Percentiles rank a stretch among this genome's conserved stretches.
These are phyloP conservation scores for Threskiornis aethiopicus DNA, from an alignment of 2,797 vertebrate genomes.

Conservation along the genomic window DNA sequence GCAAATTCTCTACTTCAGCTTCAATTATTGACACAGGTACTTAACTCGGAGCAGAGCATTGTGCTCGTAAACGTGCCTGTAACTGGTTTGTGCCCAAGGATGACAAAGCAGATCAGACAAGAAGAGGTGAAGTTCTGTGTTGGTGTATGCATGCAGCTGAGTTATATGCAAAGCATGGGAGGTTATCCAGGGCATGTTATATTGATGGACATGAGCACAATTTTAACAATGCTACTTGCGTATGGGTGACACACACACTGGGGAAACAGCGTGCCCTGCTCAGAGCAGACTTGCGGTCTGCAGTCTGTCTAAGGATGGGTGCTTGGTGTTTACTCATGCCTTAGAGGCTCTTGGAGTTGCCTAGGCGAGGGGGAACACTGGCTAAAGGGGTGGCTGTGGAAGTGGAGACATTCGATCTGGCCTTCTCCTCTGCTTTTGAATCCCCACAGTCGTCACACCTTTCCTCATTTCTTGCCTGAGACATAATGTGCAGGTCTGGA, in stretches of 20 bases:
- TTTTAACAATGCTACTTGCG: neutral
- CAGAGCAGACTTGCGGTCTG: fast-evolving
- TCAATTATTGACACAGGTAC: neutral
- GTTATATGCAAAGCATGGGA: neutral
- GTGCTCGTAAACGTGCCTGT: neutral
- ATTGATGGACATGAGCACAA: neutral
- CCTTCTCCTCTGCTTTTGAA: neutral
- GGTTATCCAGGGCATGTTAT: neutral
- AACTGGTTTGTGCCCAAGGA: neutral
- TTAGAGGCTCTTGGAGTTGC: neutral
- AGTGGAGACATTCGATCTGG: neutral
- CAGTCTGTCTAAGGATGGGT: neutral
- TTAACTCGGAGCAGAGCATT: neutral
- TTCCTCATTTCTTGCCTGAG: neutral
- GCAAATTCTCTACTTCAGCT: neutral
- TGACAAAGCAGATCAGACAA: neutral
- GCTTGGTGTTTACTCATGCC: neutral
- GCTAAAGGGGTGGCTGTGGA: neutral
- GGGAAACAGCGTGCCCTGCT: neutral
- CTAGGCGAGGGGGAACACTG: neutral
- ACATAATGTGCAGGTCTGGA: neutral
- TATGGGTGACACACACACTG: neutral
- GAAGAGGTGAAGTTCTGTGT: neutral
- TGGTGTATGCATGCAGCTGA: neutral
- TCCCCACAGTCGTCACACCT: fast-evolving